Base-by-base conservation (phyloP, 53 echinoderm and acorn worm genomes). In the Antedon mediterranea region DNA sequence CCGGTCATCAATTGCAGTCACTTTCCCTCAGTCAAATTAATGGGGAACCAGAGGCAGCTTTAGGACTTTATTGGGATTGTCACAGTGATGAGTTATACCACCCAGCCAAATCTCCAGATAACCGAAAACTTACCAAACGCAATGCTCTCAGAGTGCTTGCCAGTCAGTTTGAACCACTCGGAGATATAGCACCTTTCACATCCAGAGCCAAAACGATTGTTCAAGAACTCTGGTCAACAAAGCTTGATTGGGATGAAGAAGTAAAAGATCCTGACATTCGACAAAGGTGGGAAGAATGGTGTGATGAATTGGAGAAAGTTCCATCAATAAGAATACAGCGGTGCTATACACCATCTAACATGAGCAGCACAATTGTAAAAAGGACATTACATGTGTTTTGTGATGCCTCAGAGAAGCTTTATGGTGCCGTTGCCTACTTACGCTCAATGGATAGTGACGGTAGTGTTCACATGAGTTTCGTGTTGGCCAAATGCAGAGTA, bases 131-230 rank as follows among this genome's bases (percentile, higher is more conserved):
- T 27, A 79, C 71, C 26, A 29, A 30, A 4, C 71, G 79, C 18
- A n/a, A 0, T 0, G 31, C 31, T 79, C n/a, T 30, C 57, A 44
- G 31, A 37, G 28, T 43, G 4, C 70, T 78, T 0, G 70, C 79
- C 28, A 79, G 79, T 30, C 79, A 71, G 33, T 79, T 71, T 31
- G 79, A 79, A 9, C 79, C 79, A 20, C 32, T 79, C 37, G 72
- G 72, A 4, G 71, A 71, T 30, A 71, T 71, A 7, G 79, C 32
- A 1, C 79, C 71, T 1, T 79, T 71, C 79, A 79, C 71, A 8
- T 32, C 79, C 7, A 4, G 79, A 71, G 79, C 79, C 0, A 79
- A 79, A 29, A 14, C 71, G 28, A 79, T 72, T 31, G n/a, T n/a
- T n/a, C n/a, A n/a, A n/a, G n/a, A n/a, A n/a, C n/a, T n/a, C n/a